phyloP scores from a whole-genome alignment of 2,888 invertebrate species.

The Amiota mariae region DNA sequence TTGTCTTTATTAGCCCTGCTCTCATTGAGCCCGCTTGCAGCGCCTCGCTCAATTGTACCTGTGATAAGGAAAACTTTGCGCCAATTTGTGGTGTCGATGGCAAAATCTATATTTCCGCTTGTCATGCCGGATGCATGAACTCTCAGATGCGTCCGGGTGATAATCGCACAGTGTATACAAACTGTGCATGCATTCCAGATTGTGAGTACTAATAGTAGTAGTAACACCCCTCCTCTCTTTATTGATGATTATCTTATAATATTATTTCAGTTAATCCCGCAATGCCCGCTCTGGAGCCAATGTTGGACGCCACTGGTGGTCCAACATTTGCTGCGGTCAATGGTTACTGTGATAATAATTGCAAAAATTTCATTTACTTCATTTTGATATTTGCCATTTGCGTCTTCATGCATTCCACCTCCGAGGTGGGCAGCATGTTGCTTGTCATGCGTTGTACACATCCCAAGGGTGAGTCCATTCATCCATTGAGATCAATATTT shows the following conservation, averaged over 20 bases:
- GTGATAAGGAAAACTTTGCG: constrained; percentile 84
- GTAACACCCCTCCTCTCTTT: too few relatives aligned
- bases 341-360: constrained; percentile 87
- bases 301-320: not conserved
- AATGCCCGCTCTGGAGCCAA: not conserved
- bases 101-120: constrained; percentile 89
- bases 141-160: constrained; percentile 77
- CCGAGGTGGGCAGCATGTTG: constrained; percentile 92
- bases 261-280: constrained; percentile 45
- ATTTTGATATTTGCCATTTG: constrained; percentile 87
- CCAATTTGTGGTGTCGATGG: constrained; percentile 90
- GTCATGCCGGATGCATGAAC: constrained; percentile 88
- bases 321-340: constrained; percentile 76
- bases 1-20: constrained; percentile 53
- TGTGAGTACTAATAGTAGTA: constrained; percentile 47
- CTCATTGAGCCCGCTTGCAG: constrained; percentile 78
- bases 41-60: constrained; percentile 78
- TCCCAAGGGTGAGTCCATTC: constrained; percentile 78
- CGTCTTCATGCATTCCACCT: constrained; percentile 93
- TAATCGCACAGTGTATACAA: constrained; percentile 77
- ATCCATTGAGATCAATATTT: not conserved
- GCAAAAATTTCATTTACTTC: constrained; percentile 86
- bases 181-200: constrained; percentile 75
- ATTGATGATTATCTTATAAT: not conserved
- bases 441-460: constrained; percentile 93